Base-by-base conservation (phyloP, 2,797 vertebrate genomes). In the Dryobates pubescens region DNA sequence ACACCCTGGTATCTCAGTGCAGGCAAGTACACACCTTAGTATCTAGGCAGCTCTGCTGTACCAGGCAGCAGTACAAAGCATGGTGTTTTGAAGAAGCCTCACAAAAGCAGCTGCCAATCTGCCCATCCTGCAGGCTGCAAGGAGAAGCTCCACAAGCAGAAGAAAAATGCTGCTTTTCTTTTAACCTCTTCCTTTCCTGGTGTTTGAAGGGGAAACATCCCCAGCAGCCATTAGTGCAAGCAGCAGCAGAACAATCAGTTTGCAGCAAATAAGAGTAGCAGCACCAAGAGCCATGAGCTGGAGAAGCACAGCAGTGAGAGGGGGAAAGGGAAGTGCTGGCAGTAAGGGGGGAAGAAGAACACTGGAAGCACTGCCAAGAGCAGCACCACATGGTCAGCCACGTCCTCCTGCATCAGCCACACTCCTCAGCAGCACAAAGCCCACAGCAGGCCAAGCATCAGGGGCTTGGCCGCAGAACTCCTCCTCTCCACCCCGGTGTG, bases 311-410 rank as follows among this genome's bases (percentile, higher is more conserved):
- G 63, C 47, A 65, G 29, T 84, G 73, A 70, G 85, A 94, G 68
- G 54, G 62, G 36, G 64, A 86, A 79, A 65, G 41, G 45, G 32
- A 86, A 93, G 64, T 89, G 56, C 78, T 74, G 79, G 89, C 62
- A 89, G 87, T 69, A 68, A 89, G 73, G 9, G 56, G 72, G 90
- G 72, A 57, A 86, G 47, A 72, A 68, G 86, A 91, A 86, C 63
- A 93, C 24, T 79, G 94, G 73, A 83, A 84, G 38, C 65, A 32
- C 88, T 79, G 82, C 68, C 67, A 57, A 76, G 10, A 93, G 85
- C 49, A 63, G 89, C 34, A 77, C 79, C 78, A 78, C 86, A 79
- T 76, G 90, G 92, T 78, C 86, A 65, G 16, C 82, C 47, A 6
- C 13, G 72, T 83, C 89, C 32, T 14, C 38, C 67, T 49, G 38